These are phyloP conservation scores for Ammodytes marinus DNA, from an alignment of 2,113 vertebrate species.

Conservation along the genomic window DNA sequence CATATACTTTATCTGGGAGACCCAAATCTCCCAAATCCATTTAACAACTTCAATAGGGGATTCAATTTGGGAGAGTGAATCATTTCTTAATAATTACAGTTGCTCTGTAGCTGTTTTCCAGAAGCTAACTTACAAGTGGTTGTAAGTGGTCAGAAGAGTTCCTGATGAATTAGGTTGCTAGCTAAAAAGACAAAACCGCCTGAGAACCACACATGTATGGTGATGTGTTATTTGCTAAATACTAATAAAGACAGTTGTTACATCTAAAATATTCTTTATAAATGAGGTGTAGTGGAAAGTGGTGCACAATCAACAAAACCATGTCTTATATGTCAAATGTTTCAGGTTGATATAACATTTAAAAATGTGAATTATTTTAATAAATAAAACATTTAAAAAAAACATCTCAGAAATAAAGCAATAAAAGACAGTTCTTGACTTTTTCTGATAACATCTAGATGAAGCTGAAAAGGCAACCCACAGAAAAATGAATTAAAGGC, in stretches of 20 bases:
- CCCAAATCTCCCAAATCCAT: background rate
- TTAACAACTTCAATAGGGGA: background rate
- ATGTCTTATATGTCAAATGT: background rate
- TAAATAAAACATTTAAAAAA: background rate
- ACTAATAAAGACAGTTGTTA: background rate
- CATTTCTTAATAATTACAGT: background rate
- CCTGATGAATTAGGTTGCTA: background rate
- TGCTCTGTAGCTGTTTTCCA: background rate
- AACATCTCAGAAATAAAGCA: background rate
- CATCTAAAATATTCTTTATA: background rate
- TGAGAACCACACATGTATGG: background rate
- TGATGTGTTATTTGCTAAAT: background rate
- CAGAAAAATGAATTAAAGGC: background rate
- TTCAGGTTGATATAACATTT: background rate
- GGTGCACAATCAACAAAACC: background rate
- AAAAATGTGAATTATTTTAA: background rate
- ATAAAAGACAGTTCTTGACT: background rate
- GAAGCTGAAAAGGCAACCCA: no score
- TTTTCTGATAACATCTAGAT: background rate
- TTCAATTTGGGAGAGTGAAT: background rate
- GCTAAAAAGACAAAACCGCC: background rate
- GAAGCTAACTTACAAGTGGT: background rate
- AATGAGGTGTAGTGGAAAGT: background rate
- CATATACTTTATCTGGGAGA: background rate
- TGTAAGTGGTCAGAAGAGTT: background rate